Evolutionary conservation across 2,113 vertebrate genomes (phyloP).

Genomic region (Oostethus manadensis): DNA sequence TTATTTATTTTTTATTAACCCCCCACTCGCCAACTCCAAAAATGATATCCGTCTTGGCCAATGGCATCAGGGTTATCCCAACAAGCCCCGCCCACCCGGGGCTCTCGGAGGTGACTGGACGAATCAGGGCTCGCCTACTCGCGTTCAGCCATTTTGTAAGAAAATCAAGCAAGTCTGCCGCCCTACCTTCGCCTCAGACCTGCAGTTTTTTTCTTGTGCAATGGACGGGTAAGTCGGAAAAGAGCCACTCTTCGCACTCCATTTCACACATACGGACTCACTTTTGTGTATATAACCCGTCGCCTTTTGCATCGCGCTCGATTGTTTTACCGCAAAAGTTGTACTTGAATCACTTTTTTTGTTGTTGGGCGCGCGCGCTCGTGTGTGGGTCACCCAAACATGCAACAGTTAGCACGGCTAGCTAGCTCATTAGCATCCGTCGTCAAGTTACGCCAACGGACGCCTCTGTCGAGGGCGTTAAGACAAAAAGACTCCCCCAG

Average conservation of each 20-base stretch:
- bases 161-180: slow-evolving; percentile 65
- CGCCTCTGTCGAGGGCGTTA: too few species aligned
- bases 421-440: slow-evolving; percentile 5
- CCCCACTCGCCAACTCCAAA: neutral
- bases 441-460: neutral
- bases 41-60: slow-evolving; percentile 59
- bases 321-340: slow-evolving; percentile 44
- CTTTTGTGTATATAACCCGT: accelerated
- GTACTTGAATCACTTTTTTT: slow-evolving; percentile 35
- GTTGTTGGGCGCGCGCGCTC: neutral
- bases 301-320: neutral
- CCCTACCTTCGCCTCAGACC: slow-evolving; percentile 75
- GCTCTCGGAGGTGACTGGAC: slow-evolving; percentile 45
- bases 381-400: slow-evolving; percentile 42
- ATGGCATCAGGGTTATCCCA: slow-evolving; percentile 15
- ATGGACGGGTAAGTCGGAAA: slow-evolving; percentile 93
- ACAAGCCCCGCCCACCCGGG: slow-evolving; percentile 46
- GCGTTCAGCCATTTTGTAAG: slow-evolving; percentile 95
- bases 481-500: too few species aligned
- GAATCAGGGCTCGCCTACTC: slow-evolving; percentile 64
- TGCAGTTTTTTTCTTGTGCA: slow-evolving; percentile 89
- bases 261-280: neutral
- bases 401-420: slow-evolving; percentile 69
- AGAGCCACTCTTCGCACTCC: slow-evolving; percentile 37
- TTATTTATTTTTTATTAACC: slow-evolving; percentile 15